Evolutionary conservation across 2,888 invertebrate genomes (phyloP), one percentile per base, ranked within the genome.

Genomic region (Papilio elwesi): DNA sequence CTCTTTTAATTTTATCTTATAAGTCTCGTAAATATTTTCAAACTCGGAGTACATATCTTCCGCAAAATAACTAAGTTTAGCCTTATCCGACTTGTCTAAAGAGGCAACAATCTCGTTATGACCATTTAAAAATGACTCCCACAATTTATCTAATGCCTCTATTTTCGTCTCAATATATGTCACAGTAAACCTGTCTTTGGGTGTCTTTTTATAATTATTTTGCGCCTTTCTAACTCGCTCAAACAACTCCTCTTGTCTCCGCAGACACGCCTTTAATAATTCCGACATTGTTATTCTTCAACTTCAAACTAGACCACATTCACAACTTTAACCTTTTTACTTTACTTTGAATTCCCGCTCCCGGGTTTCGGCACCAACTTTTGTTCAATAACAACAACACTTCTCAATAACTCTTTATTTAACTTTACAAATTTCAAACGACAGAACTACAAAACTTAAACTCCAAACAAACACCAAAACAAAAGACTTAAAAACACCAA

Each of bases 71-170:
- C 11, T 12, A 12, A 64, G 49, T 15, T 64, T 64, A 15, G 13
- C 4, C 6, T 48, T 64, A 5, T 64, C 64, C 15, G 11, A 8
- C 13, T 38, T n/a, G 13, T 65, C 48, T 9, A 49, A 12, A 36
- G 12, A 13, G 9, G 36, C 51, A 36, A 36, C 36, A 13, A 65
- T 36, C 13, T 51, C 36, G 51, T 51, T 13, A n/a, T 52, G 65
- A 51, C 8, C 51, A 12, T 13, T 65, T 8, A 13, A 16, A 16
- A 65, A 51, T n/a, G 16, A 26, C 11, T 65, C 38, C 65, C 36
- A 36, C n/a, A 36, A n/a, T 65, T 36, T 64, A 16, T 48, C 64
- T 64, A 64, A 64, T 0, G n/a, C 48, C 26, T 64, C 65, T 36
- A 36, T 16, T 36, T 51, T 51, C 8, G 51, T 26, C 36, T 65